phyloP scores from a whole-genome alignment of 2,888 invertebrate genomes.

The Ecliptopera silaceata region DNA sequence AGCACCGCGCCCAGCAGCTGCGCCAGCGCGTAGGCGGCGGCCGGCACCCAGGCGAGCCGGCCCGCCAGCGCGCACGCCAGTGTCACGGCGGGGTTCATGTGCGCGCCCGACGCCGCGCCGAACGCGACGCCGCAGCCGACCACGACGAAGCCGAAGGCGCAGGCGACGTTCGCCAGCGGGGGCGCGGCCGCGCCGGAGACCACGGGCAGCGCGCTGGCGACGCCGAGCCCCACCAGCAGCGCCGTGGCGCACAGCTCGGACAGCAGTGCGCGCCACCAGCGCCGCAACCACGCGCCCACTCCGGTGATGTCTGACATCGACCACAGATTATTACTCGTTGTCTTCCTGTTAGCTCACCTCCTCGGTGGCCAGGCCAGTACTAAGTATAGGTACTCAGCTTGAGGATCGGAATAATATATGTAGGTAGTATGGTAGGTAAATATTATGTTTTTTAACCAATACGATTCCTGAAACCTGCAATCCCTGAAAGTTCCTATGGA shows the following conservation, averaged over 20 bases:
- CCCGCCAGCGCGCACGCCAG: constrained; percentile 84
- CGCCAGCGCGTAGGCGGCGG: constrained; percentile 54
- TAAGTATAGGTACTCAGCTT: too few relatives aligned
- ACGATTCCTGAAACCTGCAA: too few relatives aligned
- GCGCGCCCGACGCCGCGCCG: constrained; percentile 89
- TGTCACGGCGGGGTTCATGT: constrained; percentile 91
- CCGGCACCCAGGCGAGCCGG: constrained; percentile 61
- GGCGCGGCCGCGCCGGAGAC: constrained; percentile 36
- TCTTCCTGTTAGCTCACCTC: too few relatives aligned
- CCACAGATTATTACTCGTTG: too few relatives aligned
- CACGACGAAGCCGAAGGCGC: constrained; percentile 68
- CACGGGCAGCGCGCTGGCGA: constrained; percentile 38
- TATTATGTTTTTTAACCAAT: too few relatives aligned
- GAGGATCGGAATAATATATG: too few relatives aligned
- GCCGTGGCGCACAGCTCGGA: constrained; percentile 65
- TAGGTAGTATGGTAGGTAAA: too few relatives aligned
- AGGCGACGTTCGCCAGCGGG: constrained; percentile 59
- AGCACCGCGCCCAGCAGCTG: constrained; percentile 59
- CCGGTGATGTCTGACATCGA: too few relatives aligned
- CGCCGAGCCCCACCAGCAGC: constrained; percentile 46
- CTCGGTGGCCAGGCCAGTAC: too few relatives aligned
- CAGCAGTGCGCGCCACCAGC: constrained; percentile 67
- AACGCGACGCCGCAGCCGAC: constrained; percentile 68
- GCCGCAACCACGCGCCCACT: constrained; percentile 38
- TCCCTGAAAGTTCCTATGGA: too few relatives aligned